Base-by-base conservation (phyloP, 1,140 invertebrate genomes). In the Limonius californicus region DNA sequence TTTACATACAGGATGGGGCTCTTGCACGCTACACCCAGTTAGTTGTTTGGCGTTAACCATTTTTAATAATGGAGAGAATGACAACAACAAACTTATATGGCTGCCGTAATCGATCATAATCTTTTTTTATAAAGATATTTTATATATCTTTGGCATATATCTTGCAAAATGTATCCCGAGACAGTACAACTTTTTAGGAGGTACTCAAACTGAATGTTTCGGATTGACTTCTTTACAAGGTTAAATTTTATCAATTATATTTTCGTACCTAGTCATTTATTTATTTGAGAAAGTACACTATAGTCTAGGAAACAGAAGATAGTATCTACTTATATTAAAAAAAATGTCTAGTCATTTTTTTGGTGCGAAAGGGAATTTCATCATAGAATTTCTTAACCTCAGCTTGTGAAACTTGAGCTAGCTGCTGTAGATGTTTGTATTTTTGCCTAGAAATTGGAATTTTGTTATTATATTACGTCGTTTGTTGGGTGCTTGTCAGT, bases 391-490 rank as follows among this genome's bases (percentile, higher is more conserved):
- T 23, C 20, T 54, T 54, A 4, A 20, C 16, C 14, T 45, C 42
- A 6, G 16, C n/a, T 45, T 4, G 3, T 18, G 14, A 18, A 45
- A 4, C 42, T 45, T 45, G 42, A 15, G 42, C 16, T 4, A 45
- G 42, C 16, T 45, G n/a, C 16, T 45, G 42, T 2, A 45, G 42
- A 12, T 45, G 50, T 11, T 20, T 18, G 12, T 20, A 54, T 54
- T 54, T 54, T 23, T 54, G 16, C 20, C 19, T 54, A 54, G 16
- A 4, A 20, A 54, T 54, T 54, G 50, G 50, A 54, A 54, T 23
- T 23, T 18, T 54, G 12, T 16, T 7, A 2, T 54, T 54, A 54
- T 54, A 18, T n/a, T 18, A 23, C 16, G 16, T 4, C 20, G 3
- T 7, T 54, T 54, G 7, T 4, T 3, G 7, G 16, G 16, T 7